These are phyloP conservation scores for Poeciliopsis retropinna DNA, from an alignment of 2,113 vertebrate species.

Conservation along the genomic window DNA sequence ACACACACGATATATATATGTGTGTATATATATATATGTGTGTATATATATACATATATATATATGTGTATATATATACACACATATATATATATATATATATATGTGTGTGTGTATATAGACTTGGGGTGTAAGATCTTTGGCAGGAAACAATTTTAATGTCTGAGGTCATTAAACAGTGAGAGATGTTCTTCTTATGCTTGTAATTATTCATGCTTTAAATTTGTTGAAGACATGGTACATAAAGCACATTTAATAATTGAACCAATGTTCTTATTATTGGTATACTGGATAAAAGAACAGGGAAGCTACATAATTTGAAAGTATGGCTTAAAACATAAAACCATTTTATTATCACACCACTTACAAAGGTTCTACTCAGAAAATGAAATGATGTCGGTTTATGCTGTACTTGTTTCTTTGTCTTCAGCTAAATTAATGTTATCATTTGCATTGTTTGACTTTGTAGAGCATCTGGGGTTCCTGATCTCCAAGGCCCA, in stretches of 20 bases:
- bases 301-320: background rate
- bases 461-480: constrained; percentile 40
- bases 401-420: constrained; percentile 9
- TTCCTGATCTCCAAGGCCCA: constrained; percentile 43
- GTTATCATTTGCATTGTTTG: constrained; percentile 43
- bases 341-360: background rate
- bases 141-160: background rate
- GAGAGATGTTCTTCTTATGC: background rate
- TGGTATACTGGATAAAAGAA: background rate
- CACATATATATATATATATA: no score
- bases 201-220: constrained; percentile 2
- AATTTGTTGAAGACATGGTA: background rate
- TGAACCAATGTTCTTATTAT: background rate
- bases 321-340: background rate
- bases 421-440: constrained; percentile 37
- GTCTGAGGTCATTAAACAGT: constrained; percentile 12
- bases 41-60: no score
- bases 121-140: background rate
- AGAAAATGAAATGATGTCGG: background rate
- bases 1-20: no score
- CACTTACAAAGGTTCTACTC: background rate
- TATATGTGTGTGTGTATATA: background rate
- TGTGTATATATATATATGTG: no score
- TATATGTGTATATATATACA: no score
- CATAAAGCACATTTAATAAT: background rate